Base-by-base conservation (phyloP, 2,888 invertebrate species). In the Melanophora roralis region DNA sequence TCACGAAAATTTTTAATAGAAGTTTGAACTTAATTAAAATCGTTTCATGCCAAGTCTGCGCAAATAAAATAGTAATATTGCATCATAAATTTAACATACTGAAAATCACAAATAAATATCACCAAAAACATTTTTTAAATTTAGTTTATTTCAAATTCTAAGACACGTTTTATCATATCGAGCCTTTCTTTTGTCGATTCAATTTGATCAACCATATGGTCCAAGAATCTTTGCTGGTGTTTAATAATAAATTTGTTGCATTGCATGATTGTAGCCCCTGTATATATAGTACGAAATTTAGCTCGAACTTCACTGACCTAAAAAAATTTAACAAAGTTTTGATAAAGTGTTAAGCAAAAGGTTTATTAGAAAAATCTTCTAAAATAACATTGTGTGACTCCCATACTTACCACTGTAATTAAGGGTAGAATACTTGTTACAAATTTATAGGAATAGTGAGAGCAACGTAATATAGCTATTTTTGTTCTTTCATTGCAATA, bases 401-500 rank as follows among this genome's bases (percentile, higher is more conserved):
- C 27, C 23, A 11, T 27, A 72, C 86, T 83, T 83, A 89, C 89
- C 85, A 92, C 91, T n/a, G 92, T 94, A 62, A 96, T 91, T 83
- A 93, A 91, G 12, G 96, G 95, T 82, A 96, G 85, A 77, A 92
- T 90, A 85, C 94, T 94, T 0, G 93, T 91, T 0, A 96, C 91
- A 87, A 94, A 92, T 85, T 91, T 92, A 85, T 96, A 95, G 2
- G 95, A 94, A 0, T 94, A 95, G 87, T 95, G 95, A 62, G 95
- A 91, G 16, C 92, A 91, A 85, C 94, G 92, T 60, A 96, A 91
- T 36, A 96, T 91, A 0, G 94, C 95, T 83, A 95, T 93, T 90
- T 93, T 92, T 0, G 96, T 96, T 75, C 92, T 92, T 82, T 93
- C 92, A 89, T 96, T 96, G 86, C 94, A 95, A 89, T 96, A 96